Conservation (phyloP, 2,113 vertebrate genomes). For the Pseudorectes ferrugineus region DNA sequence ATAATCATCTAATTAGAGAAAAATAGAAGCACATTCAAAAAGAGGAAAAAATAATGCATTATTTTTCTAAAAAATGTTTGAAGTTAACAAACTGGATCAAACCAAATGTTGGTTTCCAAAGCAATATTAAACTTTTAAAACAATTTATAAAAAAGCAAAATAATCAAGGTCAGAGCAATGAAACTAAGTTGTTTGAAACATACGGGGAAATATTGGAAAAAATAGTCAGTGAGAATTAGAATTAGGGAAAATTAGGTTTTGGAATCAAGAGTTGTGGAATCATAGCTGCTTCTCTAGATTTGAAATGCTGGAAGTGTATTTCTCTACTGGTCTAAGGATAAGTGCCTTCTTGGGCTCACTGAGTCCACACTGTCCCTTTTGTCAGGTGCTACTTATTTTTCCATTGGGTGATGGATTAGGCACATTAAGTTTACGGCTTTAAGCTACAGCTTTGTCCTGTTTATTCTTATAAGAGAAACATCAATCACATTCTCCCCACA, state of each 20-base stretch:
- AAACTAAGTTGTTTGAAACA: not conserved
- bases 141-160: not conserved
- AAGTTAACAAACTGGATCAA: not conserved
- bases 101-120: not conserved
- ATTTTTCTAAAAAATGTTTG: not conserved
- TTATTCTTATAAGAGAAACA: not conserved
- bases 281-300: not conserved
- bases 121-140: not conserved
- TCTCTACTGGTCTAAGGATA: not conserved
- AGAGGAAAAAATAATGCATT: not conserved
- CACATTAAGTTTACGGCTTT: not conserved
- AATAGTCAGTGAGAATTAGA: not conserved
- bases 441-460: not conserved
- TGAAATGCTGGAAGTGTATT: not conserved
- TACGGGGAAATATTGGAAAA: not conserved
- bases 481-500: not conserved
- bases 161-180: not conserved
- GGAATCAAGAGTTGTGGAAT: not conserved
- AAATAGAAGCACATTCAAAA: not conserved
- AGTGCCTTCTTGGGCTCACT: not conserved
- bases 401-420: not conserved
- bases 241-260: not conserved
- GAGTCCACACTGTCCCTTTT: not conserved
- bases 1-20: not conserved
- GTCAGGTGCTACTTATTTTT: not conserved